Conservation (phyloP, 2,888 invertebrate genomes). For the Scaptomyza reducta region DNA sequence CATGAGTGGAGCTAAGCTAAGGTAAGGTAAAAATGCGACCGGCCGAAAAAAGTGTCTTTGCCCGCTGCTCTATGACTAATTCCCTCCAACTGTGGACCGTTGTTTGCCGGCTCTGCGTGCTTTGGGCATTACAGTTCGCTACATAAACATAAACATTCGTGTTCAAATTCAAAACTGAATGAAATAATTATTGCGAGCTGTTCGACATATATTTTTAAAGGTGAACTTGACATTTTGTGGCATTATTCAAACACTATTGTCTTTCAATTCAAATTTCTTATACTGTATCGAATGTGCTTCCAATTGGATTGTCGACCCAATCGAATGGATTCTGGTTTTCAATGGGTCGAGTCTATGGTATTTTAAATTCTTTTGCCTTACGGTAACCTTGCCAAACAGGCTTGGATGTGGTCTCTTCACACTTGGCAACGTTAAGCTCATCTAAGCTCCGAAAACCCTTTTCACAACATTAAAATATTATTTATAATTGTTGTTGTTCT, state of each 20-base stretch:
- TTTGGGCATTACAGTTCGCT: conserved; percentile 38
- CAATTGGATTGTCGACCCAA: conserved; percentile 33
- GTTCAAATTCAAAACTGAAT: conserved; percentile 71
- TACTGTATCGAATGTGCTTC: conserved; percentile 44
- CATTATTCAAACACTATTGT: conserved; percentile 36
- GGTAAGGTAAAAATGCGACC: conserved; percentile 51
- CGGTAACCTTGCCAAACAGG: conserved; percentile 3
- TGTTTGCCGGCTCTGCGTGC: conserved; percentile 32
- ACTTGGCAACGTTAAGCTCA: conserved; percentile 45
- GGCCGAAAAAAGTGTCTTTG: conserved; percentile 35
- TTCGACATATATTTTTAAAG: conserved; percentile 46
- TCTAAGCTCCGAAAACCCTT: conserved; percentile 43
- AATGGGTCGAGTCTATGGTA: background rate
- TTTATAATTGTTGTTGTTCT: conserved; percentile 15
- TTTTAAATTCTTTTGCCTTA: background rate
- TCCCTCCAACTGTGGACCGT: conserved; percentile 42
- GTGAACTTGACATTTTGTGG: conserved; percentile 75
- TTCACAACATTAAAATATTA: conserved; percentile 22
- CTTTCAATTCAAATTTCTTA: conserved; percentile 15
- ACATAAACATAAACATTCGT: conserved; percentile 65
- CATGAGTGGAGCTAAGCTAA: conserved; percentile 29
- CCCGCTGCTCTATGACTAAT: conserved; percentile 65
- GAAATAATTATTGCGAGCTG: conserved; percentile 70
- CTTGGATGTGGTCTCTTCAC: conserved; percentile 11
- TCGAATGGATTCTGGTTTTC: conserved; percentile 15